Conservation (phyloP, 2,113 vertebrate genomes). For the Hemiscyllium ocellatum region DNA sequence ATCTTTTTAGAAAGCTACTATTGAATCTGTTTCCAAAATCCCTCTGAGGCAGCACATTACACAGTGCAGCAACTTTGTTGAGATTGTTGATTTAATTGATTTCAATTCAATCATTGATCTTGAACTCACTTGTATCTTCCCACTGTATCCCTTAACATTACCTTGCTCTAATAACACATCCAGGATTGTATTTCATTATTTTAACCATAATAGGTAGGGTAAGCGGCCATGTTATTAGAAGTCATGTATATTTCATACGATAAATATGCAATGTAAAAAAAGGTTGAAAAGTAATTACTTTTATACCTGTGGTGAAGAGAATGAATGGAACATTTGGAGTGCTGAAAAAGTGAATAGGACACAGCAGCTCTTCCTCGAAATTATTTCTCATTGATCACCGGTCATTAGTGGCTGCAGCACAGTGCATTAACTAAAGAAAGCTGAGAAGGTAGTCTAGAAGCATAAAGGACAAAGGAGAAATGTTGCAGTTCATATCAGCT, state of each 20-base stretch:
- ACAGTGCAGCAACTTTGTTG: neutral
- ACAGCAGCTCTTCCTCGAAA: neutral
- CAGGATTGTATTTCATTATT: neutral
- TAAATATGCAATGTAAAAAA: neutral
- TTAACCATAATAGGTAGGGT: neutral
- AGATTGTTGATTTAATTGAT: neutral
- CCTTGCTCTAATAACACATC: neutral
- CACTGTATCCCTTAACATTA: neutral
- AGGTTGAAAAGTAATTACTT: neutral
- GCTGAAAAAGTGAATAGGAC: neutral
- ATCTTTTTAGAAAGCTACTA: neutral
- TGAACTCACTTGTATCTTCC: neutral
- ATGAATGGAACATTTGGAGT: neutral
- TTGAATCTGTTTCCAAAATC: neutral
- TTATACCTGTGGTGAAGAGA: neutral
- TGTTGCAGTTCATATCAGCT: neutral
- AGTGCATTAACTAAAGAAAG: neutral
- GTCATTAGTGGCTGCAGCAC: neutral
- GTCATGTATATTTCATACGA: neutral
- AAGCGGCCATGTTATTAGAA: neutral
- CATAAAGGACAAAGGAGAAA: neutral
- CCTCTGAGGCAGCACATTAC: neutral
- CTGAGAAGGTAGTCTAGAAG: neutral
- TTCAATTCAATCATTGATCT: neutral
- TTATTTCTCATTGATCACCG: neutral